Conservation (phyloP, 2,113 vertebrate genomes). For the Melanerpes aurifrons region DNA sequence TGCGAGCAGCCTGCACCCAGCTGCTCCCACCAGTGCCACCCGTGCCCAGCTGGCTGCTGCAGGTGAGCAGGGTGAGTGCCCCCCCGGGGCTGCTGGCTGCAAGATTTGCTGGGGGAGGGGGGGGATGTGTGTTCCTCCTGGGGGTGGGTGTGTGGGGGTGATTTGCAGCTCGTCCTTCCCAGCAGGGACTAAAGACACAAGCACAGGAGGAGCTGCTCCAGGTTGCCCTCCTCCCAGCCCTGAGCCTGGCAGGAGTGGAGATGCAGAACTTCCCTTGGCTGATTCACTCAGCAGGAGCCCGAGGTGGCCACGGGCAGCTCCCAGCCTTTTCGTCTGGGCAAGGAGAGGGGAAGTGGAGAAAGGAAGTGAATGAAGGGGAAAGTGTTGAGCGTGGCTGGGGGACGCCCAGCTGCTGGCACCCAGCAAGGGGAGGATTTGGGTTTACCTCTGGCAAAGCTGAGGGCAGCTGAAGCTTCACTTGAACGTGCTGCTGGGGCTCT, state of each 20-base stretch:
- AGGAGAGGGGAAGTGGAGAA: background rate
- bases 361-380: background rate
- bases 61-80: constrained; percentile 17
- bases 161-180: background rate
- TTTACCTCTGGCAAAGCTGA: background rate
- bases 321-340: background rate
- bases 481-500: no score
- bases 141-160: no score
- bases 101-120: background rate
- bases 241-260: background rate
- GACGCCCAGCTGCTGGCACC: background rate
- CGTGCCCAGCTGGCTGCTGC: background rate
- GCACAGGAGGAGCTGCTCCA: background rate
- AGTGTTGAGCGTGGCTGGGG: rapidly evolving
- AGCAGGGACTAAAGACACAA: background rate
- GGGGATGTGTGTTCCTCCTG: no score
- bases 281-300: background rate
- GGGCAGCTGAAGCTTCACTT: background rate
- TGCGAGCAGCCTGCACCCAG: background rate
- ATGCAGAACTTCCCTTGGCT: background rate
- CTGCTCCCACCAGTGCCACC: background rate
- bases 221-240: background rate
- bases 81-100: background rate
- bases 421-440: background rate
- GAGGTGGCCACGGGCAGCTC: background rate